Conservation (phyloP, 2,113 vertebrate genomes). For the Rhynchomys soricoides region DNA sequence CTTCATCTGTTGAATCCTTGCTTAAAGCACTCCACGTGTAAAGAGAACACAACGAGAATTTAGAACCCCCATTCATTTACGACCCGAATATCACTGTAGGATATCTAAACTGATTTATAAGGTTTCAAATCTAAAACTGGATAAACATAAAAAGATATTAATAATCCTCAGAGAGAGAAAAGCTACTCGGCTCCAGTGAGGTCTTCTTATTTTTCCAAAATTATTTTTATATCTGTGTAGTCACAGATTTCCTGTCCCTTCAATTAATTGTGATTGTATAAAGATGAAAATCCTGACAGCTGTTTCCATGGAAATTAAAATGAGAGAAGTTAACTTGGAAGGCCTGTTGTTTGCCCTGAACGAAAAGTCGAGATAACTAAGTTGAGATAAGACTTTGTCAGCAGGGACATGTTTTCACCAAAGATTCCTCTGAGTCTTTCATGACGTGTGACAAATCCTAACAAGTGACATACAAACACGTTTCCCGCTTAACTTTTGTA, state of each 20-base stretch:
- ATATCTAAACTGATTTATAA: conserved; percentile 16
- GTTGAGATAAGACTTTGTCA: background rate
- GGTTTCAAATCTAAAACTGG: conserved; percentile 30
- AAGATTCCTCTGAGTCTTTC: background rate
- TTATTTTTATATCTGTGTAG: conserved; percentile 44
- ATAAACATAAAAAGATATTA: background rate
- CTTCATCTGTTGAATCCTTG: conserved; percentile 23
- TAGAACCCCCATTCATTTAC: background rate
- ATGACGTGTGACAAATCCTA: background rate
- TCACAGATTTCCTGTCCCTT: background rate
- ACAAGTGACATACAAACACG: background rate
- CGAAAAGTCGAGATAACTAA: conserved; percentile 19
- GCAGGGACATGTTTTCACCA: background rate
- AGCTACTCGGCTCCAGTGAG: background rate
- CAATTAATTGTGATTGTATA: background rate
- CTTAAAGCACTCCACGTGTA: conserved; percentile 10
- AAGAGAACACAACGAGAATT: conserved; percentile 3
- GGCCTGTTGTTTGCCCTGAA: conserved; percentile 49
- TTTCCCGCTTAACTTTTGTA: background rate
- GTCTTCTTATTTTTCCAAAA: background rate
- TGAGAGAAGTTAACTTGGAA: conserved; percentile 27
- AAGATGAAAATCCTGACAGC: background rate
- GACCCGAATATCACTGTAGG: background rate
- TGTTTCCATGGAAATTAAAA: conserved; percentile 52
- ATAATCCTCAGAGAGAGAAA: conserved; percentile 22